Conservation (phyloP, 2,797 vertebrate genomes). For the Microchirus variegatus region DNA sequence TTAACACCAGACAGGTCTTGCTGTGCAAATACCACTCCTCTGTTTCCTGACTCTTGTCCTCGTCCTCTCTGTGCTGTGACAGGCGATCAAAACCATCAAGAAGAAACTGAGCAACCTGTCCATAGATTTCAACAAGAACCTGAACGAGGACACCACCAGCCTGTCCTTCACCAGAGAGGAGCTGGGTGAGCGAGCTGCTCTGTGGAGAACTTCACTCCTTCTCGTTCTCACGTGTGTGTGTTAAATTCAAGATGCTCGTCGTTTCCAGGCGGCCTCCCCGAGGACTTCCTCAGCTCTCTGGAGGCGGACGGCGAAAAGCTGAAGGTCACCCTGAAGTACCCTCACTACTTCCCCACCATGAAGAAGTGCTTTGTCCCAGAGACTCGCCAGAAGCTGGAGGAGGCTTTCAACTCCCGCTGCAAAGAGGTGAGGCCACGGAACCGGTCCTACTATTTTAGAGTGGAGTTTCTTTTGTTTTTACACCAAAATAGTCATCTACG, state of each 20-base stretch:
- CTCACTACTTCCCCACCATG: slow-evolving; percentile 96
- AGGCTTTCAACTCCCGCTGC: slow-evolving; percentile 96
- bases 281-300: slow-evolving; percentile 92
- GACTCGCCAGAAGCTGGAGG: slow-evolving; percentile 89
- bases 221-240: neutral
- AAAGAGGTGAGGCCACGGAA: slow-evolving; percentile 82
- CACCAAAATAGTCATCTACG: too few relatives aligned
- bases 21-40: too few relatives aligned
- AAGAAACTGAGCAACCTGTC: slow-evolving; percentile 91
- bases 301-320: slow-evolving; percentile 88
- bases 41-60: neutral
- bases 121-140: slow-evolving; percentile 97
- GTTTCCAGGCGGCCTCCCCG: slow-evolving; percentile 89
- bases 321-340: slow-evolving; percentile 96
- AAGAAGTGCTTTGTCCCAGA: slow-evolving; percentile 95
- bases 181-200: slow-evolving; percentile 81
- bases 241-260: neutral
- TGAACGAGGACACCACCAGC: slow-evolving; percentile 93
- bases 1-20: too few relatives aligned
- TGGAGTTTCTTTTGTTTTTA: too few relatives aligned
- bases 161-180: slow-evolving; percentile 88
- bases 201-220: accelerated
- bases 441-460: too few relatives aligned
- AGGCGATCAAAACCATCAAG: slow-evolving; percentile 97
- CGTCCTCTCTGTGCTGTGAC: slow-evolving; percentile 5